Conservation (phyloP, 2,113 vertebrate genomes). For the Platichthys stellatus region DNA sequence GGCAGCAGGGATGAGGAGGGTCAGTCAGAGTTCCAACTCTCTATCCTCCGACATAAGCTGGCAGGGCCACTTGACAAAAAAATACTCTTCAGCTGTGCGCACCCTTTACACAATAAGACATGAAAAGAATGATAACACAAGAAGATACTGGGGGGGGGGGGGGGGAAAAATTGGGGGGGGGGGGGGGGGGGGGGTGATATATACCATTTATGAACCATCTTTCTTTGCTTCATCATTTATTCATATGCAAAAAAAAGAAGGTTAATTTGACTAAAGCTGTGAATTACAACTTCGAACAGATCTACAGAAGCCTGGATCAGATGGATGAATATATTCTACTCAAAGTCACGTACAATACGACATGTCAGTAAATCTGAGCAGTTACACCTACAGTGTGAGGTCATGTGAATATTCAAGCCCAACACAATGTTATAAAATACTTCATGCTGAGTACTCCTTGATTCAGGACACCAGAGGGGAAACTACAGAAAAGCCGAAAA, state of each 20-base stretch:
- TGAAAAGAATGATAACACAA: not conserved
- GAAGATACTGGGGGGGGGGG: not conserved
- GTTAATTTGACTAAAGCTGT: not conserved
- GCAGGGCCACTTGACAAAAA: not conserved
- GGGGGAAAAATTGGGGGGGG: too few species aligned
- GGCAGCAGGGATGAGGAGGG: not conserved
- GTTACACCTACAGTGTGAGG: slow-evolving; percentile 5
- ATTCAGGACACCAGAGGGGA: not conserved
- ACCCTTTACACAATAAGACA: not conserved
- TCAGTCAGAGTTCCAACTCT: slow-evolving; percentile 6
- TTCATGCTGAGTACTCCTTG: slow-evolving; percentile 2
- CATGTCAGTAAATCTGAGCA: slow-evolving; percentile 17
- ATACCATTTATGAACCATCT: not conserved
- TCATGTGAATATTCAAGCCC: slow-evolving; percentile 5
- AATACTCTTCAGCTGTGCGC: not conserved
- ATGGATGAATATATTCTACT: slow-evolving; percentile 14
- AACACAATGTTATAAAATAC: slow-evolving; percentile 11
- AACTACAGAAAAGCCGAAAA: slow-evolving; percentile 4
- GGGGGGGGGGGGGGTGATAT: too few species aligned
- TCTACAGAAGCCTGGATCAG: not conserved
- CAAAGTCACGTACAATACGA: not conserved
- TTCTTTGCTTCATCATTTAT: not conserved
- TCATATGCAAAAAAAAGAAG: not conserved
- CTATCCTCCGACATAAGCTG: slow-evolving; percentile 13
- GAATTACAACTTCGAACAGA: not conserved